Evolutionary conservation across 2,888 invertebrate genomes (phyloP), one percentile per base, ranked within the genome.

Genomic region (Dasypolia templi): DNA sequence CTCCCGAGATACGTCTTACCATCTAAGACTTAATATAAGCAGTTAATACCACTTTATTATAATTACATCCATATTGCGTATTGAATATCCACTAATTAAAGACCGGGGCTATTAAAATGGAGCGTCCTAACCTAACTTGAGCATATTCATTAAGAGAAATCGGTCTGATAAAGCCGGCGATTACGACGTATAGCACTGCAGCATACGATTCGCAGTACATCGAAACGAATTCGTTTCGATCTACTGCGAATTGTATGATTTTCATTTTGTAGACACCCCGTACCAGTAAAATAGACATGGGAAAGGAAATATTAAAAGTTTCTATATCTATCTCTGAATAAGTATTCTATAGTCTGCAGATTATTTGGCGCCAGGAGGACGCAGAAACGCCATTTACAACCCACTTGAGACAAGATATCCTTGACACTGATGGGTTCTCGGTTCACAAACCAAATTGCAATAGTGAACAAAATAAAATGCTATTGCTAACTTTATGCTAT

Each of bases 401-500:
- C 84, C 55, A 68, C 59, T 68, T 80, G 59, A 79, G 51, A 80
- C 67, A 55, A 72, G 74, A 51, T 14, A 53, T 32, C 84, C 80
- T 73, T 84, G 81, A 72, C 81, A 59, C 67, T 56, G 81, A 79
- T 84, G 75, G 55, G 32, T 39, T 79, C 32, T 83, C 65, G 26
- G 65, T 62, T 58, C 67, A 66, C 46, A 71, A 72, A 53, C 72
- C 55, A 72, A 79, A 63, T 39, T 58, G 63, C 66, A 80, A 51
- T 51, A 19, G 9, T 58, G 14, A 17, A 42, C 19, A 53, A 46
- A 46, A 67, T 19, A 62, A 56, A 44, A 32, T 26, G 32, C 6
- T 75, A 49, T 35, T 44, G 46, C 6, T 51, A 35, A 55, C 22
- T 76, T 32, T 17, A 59, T 53, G 26, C 17, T 22, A 51, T 62